Evolutionary conservation across 92 coral and sea anemone genomes (phyloP).

Genomic region (Umimayanthus chanpuru): DNA sequence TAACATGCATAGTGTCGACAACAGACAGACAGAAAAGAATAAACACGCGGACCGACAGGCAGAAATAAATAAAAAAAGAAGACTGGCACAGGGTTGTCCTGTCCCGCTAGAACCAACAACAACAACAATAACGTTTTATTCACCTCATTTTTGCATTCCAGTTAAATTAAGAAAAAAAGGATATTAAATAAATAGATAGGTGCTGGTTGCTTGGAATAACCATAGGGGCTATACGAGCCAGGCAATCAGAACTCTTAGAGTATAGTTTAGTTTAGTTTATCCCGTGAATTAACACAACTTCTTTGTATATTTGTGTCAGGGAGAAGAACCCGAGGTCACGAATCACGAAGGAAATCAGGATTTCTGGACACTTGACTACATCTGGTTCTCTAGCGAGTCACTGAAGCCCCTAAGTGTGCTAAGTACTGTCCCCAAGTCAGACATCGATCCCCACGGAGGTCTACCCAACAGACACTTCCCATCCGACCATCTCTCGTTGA

Average conservation of each 20-base stretch:
- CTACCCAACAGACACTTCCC: constrained; percentile 78
- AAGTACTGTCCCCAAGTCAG: constrained; percentile 57
- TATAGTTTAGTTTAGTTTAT: not conserved
- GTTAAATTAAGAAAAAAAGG: no score
- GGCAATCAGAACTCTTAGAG: no score
- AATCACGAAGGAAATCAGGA: constrained; percentile 56
- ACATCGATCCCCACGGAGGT: constrained; percentile 49
- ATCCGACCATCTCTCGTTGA: constrained; percentile 77
- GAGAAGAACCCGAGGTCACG: constrained; percentile 75
- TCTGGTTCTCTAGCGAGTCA: constrained; percentile 73
- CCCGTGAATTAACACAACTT: not conserved
- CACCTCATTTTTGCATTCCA: no score
- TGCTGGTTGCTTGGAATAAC: no score
- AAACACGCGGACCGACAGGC: not conserved
- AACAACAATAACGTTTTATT: no score
- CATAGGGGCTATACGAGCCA: no score
- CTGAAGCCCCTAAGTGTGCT: constrained; percentile 64
- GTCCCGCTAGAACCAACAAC: not conserved
- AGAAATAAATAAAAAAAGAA: not conserved
- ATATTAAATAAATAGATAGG: no score
- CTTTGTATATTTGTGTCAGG: constrained; percentile 46
- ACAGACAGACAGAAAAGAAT: not conserved
- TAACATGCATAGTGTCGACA: not conserved
- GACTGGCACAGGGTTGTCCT: not conserved
- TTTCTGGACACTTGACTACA: constrained; percentile 77